A percentile compares a stretch with the other conserved stretches of the same genome.
Evolutionary conservation across 64 coral and sea anemone species (phyloP).

Genomic region (Hydrozoanthus tunicans): DNA sequence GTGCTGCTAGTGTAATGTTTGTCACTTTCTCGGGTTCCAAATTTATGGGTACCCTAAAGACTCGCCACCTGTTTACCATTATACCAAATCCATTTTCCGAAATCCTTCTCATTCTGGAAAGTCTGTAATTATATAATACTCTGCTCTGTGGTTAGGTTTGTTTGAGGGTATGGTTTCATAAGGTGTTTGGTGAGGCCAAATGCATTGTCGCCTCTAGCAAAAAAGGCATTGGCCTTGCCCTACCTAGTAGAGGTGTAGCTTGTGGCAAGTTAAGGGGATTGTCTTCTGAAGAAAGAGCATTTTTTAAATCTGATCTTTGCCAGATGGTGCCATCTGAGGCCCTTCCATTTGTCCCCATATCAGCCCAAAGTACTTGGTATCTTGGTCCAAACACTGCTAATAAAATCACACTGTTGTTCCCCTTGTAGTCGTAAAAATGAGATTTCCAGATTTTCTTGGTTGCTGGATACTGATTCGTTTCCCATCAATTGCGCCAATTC

Average conservation of each 20-base stretch:
- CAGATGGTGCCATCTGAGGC: conserved; percentile 56
- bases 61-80: conserved; percentile 46
- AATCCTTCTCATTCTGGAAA: conserved; percentile 67
- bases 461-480: conserved; percentile 68
- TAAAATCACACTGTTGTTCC: conserved; percentile 51
- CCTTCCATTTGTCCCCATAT: conserved; percentile 54
- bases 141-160: conserved; percentile 53
- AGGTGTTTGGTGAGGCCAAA: conserved; percentile 65
- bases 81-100: conserved; percentile 72
- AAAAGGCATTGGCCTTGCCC: conserved; percentile 47
- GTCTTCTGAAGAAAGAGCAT: not conserved
- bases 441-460: conserved; percentile 55
- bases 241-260: conserved; percentile 52
- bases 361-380: conserved; percentile 55
- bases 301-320: conserved; percentile 53
- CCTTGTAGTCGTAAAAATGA: conserved; percentile 68
- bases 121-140: conserved; percentile 72
- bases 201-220: conserved; percentile 70
- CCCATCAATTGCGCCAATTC: conserved; percentile 59
- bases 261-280: conserved; percentile 50
- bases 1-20: conserved; percentile 46
- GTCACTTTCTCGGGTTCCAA: conserved; percentile 59
- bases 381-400: conserved; percentile 56
- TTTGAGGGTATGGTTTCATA: conserved; percentile 72
- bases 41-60: conserved; percentile 51